phyloP scores from a whole-genome alignment of 2,797 vertebrate species.

The Falco concolor region DNA sequence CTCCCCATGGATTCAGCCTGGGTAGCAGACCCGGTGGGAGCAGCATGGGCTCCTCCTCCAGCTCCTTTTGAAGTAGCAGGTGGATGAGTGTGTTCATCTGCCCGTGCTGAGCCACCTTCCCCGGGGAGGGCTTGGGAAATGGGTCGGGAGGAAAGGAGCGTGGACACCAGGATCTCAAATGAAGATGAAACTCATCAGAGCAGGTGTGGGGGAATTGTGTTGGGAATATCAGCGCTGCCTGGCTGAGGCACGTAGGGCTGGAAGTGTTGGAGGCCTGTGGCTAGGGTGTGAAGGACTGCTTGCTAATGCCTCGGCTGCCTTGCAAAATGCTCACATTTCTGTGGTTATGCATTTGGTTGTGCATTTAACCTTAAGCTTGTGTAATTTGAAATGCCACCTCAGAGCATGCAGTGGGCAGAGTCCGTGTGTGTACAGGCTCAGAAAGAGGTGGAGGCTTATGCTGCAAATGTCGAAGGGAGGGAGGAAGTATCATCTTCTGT shows the following conservation, averaged over 20 bases:
- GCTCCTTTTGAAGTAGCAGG: background rate
- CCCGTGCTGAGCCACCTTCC: background rate
- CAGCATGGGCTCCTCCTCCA: background rate
- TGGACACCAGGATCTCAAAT: background rate
- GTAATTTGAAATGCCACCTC: background rate
- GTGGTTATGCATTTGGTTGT: background rate
- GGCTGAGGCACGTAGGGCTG: background rate
- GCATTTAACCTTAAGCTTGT: background rate
- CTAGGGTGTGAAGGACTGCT: background rate
- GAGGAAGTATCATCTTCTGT: background rate
- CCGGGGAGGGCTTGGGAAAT: background rate
- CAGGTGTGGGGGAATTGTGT: background rate
- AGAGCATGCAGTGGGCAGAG: background rate
- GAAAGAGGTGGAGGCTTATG: background rate
- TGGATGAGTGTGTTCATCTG: fast-evolving
- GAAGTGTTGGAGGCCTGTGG: background rate
- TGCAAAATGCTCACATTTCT: background rate
- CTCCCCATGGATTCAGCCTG: background rate
- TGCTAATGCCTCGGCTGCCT: background rate
- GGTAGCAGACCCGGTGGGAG: background rate
- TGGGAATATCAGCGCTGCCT: fast-evolving
- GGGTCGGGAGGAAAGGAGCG: background rate
- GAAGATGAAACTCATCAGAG: background rate
- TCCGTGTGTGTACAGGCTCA: background rate
- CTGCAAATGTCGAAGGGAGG: background rate